These are phyloP conservation scores for Parazoanthus swiftii DNA, from an alignment of 92 coral and sea anemone species.

Conservation along the genomic window DNA sequence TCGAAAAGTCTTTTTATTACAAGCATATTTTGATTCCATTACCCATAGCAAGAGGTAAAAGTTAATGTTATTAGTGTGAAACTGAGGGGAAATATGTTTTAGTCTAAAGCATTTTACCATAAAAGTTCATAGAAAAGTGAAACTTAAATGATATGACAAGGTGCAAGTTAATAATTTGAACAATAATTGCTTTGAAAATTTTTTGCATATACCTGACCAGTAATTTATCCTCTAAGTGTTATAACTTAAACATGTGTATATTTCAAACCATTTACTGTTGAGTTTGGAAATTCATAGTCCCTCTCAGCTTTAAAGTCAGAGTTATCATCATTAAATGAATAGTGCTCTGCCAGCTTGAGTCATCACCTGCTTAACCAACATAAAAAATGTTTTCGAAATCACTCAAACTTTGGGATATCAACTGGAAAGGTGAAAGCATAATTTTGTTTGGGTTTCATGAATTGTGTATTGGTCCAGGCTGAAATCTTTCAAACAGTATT, in stretches of 20 bases:
- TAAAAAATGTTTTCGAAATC: conserved; percentile 7
- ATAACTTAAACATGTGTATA: neutral
- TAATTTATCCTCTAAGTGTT: conserved; percentile 16
- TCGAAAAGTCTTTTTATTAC: neutral
- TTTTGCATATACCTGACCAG: conserved; percentile 38
- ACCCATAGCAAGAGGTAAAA: neutral
- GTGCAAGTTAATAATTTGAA: neutral
- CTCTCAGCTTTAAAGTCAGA: neutral
- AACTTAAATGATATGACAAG: conserved; percentile 21
- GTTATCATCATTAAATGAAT: neutral
- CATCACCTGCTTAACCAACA: conserved; percentile 6
- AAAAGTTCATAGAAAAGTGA: neutral
- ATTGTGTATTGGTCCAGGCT: neutral
- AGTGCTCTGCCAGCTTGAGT: neutral
- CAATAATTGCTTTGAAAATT: conserved; percentile 31
- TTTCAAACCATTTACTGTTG: neutral
- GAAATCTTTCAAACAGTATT: neutral
- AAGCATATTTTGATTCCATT: neutral
- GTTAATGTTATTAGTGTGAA: neutral
- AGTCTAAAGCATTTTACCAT: neutral
- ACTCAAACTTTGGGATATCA: neutral
- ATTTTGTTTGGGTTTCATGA: conserved; percentile 1
- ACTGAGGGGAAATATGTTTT: neutral
- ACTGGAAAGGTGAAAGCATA: neutral
- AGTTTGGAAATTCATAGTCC: neutral